Base-by-base conservation (phyloP, 2,797 vertebrate genomes). In the Anableps anableps region DNA sequence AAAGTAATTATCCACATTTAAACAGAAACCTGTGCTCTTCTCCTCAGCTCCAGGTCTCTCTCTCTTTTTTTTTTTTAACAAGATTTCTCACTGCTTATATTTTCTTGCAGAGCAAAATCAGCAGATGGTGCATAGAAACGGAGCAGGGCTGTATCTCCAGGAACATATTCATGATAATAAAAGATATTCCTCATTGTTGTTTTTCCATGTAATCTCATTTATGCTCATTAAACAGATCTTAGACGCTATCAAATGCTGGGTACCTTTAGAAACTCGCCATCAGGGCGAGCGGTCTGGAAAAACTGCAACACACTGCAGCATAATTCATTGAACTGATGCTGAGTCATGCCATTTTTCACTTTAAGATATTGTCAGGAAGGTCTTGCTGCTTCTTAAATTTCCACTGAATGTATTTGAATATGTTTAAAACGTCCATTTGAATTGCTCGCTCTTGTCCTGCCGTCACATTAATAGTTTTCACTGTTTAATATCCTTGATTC, bases 1-100 rank as follows among this genome's bases (percentile, higher is more conserved):
- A 93, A 95, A 95, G 93, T 93, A 95, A 94, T 93, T 96, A 94
- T 91, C 86, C 82, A 90, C 53, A 77, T 71, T 82, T 90, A 91
- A 90, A 88, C 91, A 92, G 89, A 92, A 91, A 81, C 74, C 75
- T 82, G 78, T 64, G 82, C 80, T 77, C 76, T 84, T 83, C 50
- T 72, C 34, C 60, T 71, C 75, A 47, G 72, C 78, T 74, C 58
- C 58, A 29, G 43, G 77, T 55, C 53, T 1, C 45, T 78, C 84
- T 88, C 81, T 75, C 13, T 87, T 91, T 82, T 90, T 13, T 75
- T 11, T 88, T 91, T 82, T 90, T 13, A 55, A n/a, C 68, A 16
- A 50, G 21, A 73, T 72, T 77, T 86, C 81, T 70, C 29, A 74
- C 81, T 76, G 73, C 73, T 83, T 80, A 45, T 76, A 34, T 70